Percentiles rank a stretch among this genome's conserved stretches.
phyloP scores from a whole-genome alignment of 2,888 invertebrate species.

The Sinhomidia bicolor region DNA sequence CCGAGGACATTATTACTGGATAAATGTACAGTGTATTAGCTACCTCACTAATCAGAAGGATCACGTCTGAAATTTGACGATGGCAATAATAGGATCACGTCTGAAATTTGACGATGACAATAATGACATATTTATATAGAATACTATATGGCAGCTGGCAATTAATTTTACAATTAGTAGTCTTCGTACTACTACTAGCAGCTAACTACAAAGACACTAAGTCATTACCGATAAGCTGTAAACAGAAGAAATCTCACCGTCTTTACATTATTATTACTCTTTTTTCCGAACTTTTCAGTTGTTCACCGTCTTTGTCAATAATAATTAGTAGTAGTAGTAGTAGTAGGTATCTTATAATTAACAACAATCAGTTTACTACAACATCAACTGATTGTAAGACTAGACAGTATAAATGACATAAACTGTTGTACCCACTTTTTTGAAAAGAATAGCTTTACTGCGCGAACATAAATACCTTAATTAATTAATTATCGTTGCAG shows the following conservation, averaged over 20 bases:
- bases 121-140: neutral
- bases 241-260: constrained; percentile 44
- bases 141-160: neutral
- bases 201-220: constrained; percentile 38
- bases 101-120: constrained; percentile 10
- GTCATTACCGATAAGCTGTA: constrained; percentile 42
- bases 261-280: constrained; percentile 19
- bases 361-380: neutral
- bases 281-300: neutral
- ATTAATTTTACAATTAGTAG: neutral
- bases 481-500: neutral
- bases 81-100: neutral
- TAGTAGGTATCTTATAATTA: too few relatives aligned
- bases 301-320: neutral
- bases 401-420: constrained; percentile 45
- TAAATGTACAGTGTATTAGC: neutral
- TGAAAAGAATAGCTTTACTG: neutral
- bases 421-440: constrained; percentile 34
- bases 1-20: neutral
- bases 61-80: constrained; percentile 6
- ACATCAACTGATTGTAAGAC: neutral
- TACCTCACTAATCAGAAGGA: neutral
- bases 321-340: neutral
- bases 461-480: too few relatives aligned
- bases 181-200: neutral